Percentiles rank a stretch among this genome's conserved stretches.
These are phyloP conservation scores for Caenorhabditis angaria DNA, from an alignment of 2,888 invertebrate genomes.

Conservation along the genomic window DNA sequence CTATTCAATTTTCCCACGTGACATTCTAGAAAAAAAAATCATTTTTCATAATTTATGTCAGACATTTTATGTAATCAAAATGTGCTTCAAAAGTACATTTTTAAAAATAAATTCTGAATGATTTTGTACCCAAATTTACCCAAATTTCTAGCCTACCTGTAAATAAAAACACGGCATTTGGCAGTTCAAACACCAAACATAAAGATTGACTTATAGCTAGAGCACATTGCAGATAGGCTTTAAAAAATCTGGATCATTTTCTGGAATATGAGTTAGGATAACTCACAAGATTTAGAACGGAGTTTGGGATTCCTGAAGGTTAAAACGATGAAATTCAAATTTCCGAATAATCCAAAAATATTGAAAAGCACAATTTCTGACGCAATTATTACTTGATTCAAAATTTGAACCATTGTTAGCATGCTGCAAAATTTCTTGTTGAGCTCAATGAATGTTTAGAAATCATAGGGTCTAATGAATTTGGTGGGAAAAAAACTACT, in stretches of 20 bases:
- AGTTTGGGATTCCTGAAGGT: slow-evolving; percentile 2
- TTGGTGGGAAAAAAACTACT: too few relatives aligned
- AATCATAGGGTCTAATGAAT: too few relatives aligned
- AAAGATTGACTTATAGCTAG: slow-evolving; percentile 23
- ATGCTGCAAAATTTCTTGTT: neutral
- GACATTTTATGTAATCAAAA: too few relatives aligned
- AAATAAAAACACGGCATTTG: slow-evolving; percentile 29
- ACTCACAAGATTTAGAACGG: slow-evolving; percentile 12
- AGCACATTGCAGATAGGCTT: slow-evolving; percentile 12
- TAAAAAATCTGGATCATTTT: neutral
- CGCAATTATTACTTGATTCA: slow-evolving; percentile 6
- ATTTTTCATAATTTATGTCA: too few relatives aligned
- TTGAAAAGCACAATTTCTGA: slow-evolving; percentile 11
- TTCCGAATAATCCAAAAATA: slow-evolving; percentile 11
- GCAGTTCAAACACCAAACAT: slow-evolving; percentile 32
- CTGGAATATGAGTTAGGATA: neutral
- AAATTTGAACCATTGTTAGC: neutral
- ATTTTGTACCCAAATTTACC: neutral
- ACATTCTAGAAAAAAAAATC: too few relatives aligned
- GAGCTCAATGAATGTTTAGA: too few relatives aligned
- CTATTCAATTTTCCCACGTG: too few relatives aligned
- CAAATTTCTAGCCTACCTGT: slow-evolving; percentile 7
- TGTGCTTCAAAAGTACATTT: too few relatives aligned
- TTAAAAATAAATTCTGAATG: too few relatives aligned
- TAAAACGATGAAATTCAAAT: slow-evolving; percentile 4